phyloP scores from a whole-genome alignment of 2,113 vertebrate species.

The Notechis scutatus region DNA sequence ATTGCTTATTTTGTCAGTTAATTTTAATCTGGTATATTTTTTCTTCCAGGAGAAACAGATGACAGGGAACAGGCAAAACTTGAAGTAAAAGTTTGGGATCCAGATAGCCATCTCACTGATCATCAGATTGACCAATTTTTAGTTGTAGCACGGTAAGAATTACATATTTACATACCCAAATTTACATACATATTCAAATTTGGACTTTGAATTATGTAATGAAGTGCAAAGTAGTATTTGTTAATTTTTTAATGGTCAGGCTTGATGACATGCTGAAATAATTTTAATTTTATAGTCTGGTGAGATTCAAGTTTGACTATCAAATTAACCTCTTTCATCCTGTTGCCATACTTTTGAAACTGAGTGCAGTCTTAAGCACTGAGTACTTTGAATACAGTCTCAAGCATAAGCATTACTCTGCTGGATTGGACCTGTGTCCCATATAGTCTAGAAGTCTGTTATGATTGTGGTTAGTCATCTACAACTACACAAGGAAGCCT shows the following conservation, averaged over 20 bases:
- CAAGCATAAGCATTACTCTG: neutral
- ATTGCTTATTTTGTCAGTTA: conserved; percentile 19
- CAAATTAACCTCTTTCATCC: neutral
- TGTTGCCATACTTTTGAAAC: neutral
- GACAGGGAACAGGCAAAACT: conserved; percentile 93
- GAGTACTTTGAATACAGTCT: neutral
- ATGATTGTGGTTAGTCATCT: neutral
- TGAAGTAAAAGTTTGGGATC: conserved; percentile 97
- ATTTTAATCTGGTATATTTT: conserved; percentile 61
- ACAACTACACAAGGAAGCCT: neutral
- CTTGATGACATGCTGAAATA: neutral
- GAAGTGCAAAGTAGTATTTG: neutral
- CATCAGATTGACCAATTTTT: conserved; percentile 99
- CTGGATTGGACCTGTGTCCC: neutral
- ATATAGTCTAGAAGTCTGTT: neutral
- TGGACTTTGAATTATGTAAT: neutral
- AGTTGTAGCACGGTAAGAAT: conserved; percentile 91
- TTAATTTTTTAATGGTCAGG: neutral
- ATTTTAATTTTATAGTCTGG: neutral
- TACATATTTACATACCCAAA: conserved; percentile 52
- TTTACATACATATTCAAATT: too few relatives aligned
- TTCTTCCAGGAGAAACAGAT: conserved; percentile 83
- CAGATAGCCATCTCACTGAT: conserved; percentile 91
- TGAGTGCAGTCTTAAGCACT: neutral
- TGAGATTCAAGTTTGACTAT: neutral